A percentile compares a stretch with the other conserved stretches of the same genome.
These are phyloP conservation scores for Drepana falcataria DNA, from an alignment of 2,888 invertebrate species.

Conservation along the genomic window DNA sequence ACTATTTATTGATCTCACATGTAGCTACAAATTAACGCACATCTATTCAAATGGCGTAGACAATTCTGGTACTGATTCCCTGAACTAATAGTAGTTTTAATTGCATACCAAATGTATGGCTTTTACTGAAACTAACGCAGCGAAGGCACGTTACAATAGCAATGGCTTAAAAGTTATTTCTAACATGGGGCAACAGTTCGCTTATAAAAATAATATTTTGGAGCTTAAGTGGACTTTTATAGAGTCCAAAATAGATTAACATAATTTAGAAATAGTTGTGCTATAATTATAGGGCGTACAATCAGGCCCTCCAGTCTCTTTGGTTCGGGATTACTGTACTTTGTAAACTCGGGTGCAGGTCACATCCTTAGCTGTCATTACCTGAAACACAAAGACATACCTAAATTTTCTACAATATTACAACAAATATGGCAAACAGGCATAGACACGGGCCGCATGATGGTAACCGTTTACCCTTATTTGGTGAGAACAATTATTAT, in stretches of 20 bases:
- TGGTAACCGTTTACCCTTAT: too few relatives aligned
- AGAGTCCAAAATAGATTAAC: conserved; percentile 42
- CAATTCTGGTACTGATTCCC: neutral
- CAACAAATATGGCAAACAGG: too few relatives aligned
- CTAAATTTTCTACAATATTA: neutral
- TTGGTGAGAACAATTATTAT: too few relatives aligned
- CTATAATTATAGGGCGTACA: conserved; percentile 38
- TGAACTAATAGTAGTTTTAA: too few relatives aligned
- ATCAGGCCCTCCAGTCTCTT: conserved; percentile 55
- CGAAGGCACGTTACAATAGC: conserved; percentile 38
- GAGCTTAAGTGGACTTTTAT: conserved; percentile 10
- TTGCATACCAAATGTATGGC: neutral
- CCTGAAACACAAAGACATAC: conserved; percentile 58
- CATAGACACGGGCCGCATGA: too few relatives aligned
- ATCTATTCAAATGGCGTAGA: neutral
- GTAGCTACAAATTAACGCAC: neutral
- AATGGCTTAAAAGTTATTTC: conserved; percentile 32
- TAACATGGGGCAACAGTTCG: conserved; percentile 50
- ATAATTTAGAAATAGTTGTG: conserved; percentile 63
- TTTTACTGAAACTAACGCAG: neutral
- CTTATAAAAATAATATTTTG: conserved; percentile 50
- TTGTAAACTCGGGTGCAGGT: conserved; percentile 87
- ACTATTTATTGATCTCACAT: neutral
- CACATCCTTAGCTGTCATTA: conserved; percentile 85
- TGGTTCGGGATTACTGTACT: conserved; percentile 63